Conservation (phyloP, 2,113 vertebrate genomes). For the Onychostruthus taczanowskii region DNA sequence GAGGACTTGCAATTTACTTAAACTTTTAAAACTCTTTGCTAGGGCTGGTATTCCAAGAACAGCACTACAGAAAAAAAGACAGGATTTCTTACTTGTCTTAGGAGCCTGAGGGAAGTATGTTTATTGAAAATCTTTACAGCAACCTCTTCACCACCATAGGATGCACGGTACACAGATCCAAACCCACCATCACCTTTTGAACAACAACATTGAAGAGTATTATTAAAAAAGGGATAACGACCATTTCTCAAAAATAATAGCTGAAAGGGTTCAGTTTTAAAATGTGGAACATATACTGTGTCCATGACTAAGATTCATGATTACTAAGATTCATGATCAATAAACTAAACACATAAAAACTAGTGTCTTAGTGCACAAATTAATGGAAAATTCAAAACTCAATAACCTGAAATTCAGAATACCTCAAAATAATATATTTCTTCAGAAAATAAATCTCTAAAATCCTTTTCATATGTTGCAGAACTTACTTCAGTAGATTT, state of each 20-base stretch:
- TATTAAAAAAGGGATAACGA: neutral
- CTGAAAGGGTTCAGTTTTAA: neutral
- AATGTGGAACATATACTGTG: neutral
- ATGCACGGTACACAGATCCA: conserved; percentile 92
- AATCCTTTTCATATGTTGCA: neutral
- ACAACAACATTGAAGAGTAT: neutral
- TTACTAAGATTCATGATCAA: neutral
- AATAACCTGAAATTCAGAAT: neutral
- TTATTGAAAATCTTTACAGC: conserved; percentile 98
- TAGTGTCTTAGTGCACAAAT: neutral
- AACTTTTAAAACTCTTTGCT: neutral
- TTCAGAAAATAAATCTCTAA: neutral
- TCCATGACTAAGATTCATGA: neutral
- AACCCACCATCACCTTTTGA: conserved; percentile 91
- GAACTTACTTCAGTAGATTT: neutral
- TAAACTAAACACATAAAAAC: neutral
- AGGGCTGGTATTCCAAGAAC: neutral
- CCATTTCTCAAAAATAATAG: neutral
- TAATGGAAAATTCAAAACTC: neutral
- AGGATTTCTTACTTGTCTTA: conserved; percentile 87
- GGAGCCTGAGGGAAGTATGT: conserved; percentile 89
- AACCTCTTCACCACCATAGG: conserved; percentile 90
- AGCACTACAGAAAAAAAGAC: neutral
- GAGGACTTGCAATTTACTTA: neutral
- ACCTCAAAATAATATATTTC: neutral